Conservation (phyloP, 2,797 vertebrate genomes). For the Melanotaenia parkinsoni region DNA sequence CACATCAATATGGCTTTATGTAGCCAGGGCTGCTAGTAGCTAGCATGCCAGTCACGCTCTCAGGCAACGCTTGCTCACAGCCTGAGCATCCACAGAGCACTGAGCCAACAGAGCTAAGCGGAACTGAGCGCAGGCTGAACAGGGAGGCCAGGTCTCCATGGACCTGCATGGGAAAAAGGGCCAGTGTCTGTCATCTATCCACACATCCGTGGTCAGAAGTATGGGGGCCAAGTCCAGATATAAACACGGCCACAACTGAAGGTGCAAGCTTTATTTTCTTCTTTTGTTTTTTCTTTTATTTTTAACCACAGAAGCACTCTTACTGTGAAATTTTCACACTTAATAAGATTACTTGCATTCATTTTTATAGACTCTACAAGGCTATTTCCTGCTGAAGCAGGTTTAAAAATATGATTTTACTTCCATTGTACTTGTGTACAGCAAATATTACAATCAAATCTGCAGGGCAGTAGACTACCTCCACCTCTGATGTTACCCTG, state of each 20-base stretch:
- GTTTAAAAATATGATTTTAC: not conserved
- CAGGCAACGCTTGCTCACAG: conserved; percentile 71
- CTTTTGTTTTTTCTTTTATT: conserved; percentile 5
- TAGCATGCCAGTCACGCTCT: conserved; percentile 86
- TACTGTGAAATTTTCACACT: conserved; percentile 41
- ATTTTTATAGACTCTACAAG: not conserved
- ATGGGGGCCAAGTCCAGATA: conserved; percentile 59
- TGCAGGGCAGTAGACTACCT: conserved; percentile 24
- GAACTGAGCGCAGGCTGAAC: conserved; percentile 72
- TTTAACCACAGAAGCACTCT: conserved; percentile 6
- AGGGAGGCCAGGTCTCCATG: conserved; percentile 74
- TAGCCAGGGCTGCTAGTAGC: conserved; percentile 80
- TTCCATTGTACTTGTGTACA: not conserved
- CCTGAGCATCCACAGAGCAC: conserved; percentile 73
- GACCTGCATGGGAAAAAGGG: conserved; percentile 61
- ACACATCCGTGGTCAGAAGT: conserved; percentile 68
- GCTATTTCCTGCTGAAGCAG: not conserved
- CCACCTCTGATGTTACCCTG: conserved; percentile 9
- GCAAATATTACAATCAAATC: conserved; percentile 2
- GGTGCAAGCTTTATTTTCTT: conserved; percentile 44
- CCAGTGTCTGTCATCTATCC: conserved; percentile 73
- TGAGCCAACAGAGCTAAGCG: conserved; percentile 78
- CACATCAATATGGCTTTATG: conserved; percentile 87
- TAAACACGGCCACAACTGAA: conserved; percentile 56
- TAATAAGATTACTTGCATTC: conserved; percentile 11